A percentile compares a stretch with the other conserved stretches of the same genome.
Evolutionary conservation across 2,797 vertebrate species (phyloP).

Genomic region (Sebastes itinus): DNA sequence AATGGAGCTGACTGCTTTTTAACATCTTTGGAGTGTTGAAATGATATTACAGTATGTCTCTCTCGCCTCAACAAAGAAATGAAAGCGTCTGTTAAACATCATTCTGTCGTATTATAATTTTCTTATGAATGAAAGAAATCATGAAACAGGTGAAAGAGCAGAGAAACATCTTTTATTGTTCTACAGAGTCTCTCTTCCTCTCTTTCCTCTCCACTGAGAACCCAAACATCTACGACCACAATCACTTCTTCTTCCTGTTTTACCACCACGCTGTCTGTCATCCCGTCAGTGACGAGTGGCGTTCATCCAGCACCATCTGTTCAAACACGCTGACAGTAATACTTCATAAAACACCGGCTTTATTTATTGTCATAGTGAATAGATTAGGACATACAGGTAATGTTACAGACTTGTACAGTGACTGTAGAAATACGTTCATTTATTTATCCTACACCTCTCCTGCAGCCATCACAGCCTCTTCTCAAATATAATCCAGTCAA

Average conservation of each 20-base stretch:
- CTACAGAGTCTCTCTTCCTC: not conserved
- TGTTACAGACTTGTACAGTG: not conserved
- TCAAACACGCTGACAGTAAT: constrained; percentile 34
- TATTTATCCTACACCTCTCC: constrained; percentile 35
- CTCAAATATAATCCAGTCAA: not conserved
- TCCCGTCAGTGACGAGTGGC: constrained; percentile 7
- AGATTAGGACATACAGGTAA: constrained; percentile 21
- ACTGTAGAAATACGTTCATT: constrained; percentile 5
- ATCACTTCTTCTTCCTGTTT: not conserved
- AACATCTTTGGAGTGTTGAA: too few species aligned
- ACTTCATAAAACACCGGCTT: constrained; percentile 13
- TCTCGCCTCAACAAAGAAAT: too few species aligned
- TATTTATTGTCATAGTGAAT: constrained; percentile 47
- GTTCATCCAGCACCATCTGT: constrained; percentile 49
- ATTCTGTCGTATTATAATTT: too few species aligned
- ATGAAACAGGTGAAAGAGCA: not conserved
- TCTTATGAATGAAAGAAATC: not conserved
- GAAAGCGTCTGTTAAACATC: too few species aligned
- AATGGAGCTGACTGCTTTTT: too few species aligned
- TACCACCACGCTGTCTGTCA: constrained; percentile 12
- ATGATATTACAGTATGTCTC: too few species aligned
- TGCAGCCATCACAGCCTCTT: not conserved
- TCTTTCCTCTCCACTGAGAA: not conserved
- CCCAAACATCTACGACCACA: not conserved
- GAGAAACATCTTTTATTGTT: not conserved